phyloP scores from a whole-genome alignment of 64 coral and sea anemone genomes.

The Trachythela sp. region DNA sequence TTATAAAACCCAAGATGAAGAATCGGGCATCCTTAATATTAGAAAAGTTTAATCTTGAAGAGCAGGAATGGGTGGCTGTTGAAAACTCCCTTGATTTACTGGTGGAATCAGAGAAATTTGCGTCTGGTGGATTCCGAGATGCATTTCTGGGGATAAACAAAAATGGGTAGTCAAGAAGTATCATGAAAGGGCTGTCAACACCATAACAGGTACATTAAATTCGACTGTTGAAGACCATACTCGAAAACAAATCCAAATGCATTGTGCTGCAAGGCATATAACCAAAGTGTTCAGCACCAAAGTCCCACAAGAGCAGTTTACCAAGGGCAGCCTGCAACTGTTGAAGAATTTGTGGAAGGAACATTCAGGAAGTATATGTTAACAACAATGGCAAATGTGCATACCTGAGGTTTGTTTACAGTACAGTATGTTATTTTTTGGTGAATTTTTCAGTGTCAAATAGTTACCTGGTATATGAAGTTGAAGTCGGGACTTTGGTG shows the following conservation, averaged over 20 bases:
- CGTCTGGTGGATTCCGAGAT: not conserved
- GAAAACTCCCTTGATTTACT: not conserved
- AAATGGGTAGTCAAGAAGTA: not conserved
- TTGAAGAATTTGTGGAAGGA: slow-evolving; percentile 6
- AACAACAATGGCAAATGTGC: not conserved
- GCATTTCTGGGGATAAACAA: not conserved
- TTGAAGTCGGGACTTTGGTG: no score
- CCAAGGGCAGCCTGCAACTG: not conserved
- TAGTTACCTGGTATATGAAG: no score
- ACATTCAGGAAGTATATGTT: not conserved
- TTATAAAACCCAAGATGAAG: not conserved
- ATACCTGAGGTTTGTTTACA: not conserved
- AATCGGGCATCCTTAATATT: not conserved
- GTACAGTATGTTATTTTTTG: no score
- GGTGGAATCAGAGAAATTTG: not conserved
- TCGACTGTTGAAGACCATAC: not conserved
- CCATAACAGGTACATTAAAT: not conserved
- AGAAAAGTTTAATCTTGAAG: not conserved
- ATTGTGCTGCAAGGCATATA: not conserved
- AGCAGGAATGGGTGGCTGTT: not conserved
- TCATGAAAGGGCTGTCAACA: not conserved
- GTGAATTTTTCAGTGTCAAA: no score
- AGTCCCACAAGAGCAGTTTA: slow-evolving; percentile 6
- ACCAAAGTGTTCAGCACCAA: not conserved
- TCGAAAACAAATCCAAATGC: not conserved